Percentiles rank a stretch among this genome's conserved stretches.
Conservation (phyloP, 1,140 invertebrate species). For the Eupristina koningsbergeri region DNA sequence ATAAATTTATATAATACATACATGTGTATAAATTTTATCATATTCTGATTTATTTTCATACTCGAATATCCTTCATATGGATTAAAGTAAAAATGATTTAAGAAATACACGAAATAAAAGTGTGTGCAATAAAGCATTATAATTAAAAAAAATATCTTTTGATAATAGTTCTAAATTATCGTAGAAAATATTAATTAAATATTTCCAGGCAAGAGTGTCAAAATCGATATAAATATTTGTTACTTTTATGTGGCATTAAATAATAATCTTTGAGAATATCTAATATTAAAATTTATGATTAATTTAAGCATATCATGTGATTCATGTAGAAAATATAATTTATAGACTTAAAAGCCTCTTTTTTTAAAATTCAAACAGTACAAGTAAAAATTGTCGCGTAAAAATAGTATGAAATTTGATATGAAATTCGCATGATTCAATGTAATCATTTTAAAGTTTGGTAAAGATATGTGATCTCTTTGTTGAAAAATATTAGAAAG, state of each 20-base stretch:
- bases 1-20: no score
- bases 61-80: background rate
- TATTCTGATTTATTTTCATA: background rate
- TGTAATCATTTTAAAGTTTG: background rate
- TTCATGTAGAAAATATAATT: background rate
- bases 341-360: background rate
- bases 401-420: background rate
- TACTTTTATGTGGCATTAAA: no score
- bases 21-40: background rate
- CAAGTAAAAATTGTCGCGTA: background rate
- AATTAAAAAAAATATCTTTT: background rate
- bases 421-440: background rate
- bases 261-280: no score
- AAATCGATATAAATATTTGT: no score
- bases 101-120: background rate
- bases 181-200: no score
- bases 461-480: no score
- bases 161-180: background rate
- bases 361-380: background rate
- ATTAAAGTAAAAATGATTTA: background rate
- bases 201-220: no score
- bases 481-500: no score
- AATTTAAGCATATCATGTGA: background rate
- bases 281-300: no score
- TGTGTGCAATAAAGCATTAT: no score